A percentile compares a stretch with the other conserved stretches of the same genome.
Conservation (phyloP, 2,797 vertebrate genomes). For the Lagocephalus sceleratus region DNA sequence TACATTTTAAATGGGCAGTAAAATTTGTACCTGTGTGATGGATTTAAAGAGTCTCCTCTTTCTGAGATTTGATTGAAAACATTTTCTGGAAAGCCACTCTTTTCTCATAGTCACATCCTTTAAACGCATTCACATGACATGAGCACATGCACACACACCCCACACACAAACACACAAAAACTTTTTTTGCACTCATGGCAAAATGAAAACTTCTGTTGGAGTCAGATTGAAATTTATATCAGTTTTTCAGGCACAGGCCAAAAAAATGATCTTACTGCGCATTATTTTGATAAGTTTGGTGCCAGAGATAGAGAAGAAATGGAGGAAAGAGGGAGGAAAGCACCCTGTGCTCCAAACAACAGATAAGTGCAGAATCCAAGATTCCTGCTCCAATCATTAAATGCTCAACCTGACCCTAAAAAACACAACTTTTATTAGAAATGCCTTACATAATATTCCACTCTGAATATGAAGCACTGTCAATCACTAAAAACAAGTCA, state of each 20-base stretch:
- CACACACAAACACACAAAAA: conserved; percentile 13
- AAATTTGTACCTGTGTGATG: conserved; percentile 43
- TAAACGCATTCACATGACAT: conserved; percentile 52
- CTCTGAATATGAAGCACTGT: conserved; percentile 18
- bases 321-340: conserved; percentile 73
- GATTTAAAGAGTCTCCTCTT: conserved; percentile 17
- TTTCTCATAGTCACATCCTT: conserved; percentile 43
- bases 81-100: conserved; percentile 34
- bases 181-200: conserved; percentile 74
- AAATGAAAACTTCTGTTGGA: conserved; percentile 81
- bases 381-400: conserved; percentile 74
- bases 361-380: conserved; percentile 79
- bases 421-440: conserved; percentile 43
- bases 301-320: conserved; percentile 80
- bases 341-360: conserved; percentile 69
- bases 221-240: conserved; percentile 83
- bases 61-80: conserved; percentile 9
- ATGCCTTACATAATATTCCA: conserved; percentile 67
- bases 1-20: conserved; percentile 25
- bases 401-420: conserved; percentile 64
- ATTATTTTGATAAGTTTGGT: conserved; percentile 83
- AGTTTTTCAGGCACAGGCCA: conserved; percentile 74
- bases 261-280: conserved; percentile 79
- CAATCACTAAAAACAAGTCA: conserved; percentile 24
- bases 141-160: conserved; percentile 17